These are phyloP conservation scores for Meganola albula DNA, from an alignment of 2,888 invertebrate genomes.

Conservation along the genomic window DNA sequence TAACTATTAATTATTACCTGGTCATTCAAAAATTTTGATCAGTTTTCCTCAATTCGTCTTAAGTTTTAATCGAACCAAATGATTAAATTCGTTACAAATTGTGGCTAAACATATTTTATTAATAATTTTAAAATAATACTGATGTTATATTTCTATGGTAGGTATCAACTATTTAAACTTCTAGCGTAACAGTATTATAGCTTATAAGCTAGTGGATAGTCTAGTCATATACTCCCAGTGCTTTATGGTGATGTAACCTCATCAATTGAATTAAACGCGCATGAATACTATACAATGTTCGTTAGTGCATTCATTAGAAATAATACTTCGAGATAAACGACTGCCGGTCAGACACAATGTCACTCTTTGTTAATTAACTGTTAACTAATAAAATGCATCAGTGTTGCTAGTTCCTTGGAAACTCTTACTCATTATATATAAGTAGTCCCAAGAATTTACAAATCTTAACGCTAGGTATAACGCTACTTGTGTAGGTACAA, in stretches of 20 bases:
- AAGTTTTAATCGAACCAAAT: no score
- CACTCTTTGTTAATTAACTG: conserved; percentile 48
- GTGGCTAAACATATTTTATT: no score
- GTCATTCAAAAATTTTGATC: conserved; percentile 7
- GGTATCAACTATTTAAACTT: no score
- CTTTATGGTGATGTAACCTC: conserved; percentile 14
- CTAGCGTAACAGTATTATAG: no score
- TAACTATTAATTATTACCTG: conserved; percentile 19
- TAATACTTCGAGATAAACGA: conserved; percentile 51
- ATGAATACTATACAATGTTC: conserved; percentile 46
- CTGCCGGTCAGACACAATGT: conserved; percentile 57
- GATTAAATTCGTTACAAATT: no score
- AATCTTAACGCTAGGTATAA: no score
- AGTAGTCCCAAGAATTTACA: no score
- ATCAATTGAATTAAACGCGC: conserved; percentile 31
- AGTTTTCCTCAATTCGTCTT: conserved; percentile 17
- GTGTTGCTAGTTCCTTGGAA: conserved; percentile 32
- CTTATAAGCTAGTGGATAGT: no score
- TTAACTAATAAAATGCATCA: conserved; percentile 32
- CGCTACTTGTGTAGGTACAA: no score
- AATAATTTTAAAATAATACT: no score
- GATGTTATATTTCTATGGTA: conserved; percentile 17
- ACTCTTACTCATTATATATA: no score
- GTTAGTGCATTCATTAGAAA: conserved; percentile 57
- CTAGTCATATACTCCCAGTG: no score